Conservation (phyloP, 2,113 vertebrate species). For the Probosciger aterrimus region DNA sequence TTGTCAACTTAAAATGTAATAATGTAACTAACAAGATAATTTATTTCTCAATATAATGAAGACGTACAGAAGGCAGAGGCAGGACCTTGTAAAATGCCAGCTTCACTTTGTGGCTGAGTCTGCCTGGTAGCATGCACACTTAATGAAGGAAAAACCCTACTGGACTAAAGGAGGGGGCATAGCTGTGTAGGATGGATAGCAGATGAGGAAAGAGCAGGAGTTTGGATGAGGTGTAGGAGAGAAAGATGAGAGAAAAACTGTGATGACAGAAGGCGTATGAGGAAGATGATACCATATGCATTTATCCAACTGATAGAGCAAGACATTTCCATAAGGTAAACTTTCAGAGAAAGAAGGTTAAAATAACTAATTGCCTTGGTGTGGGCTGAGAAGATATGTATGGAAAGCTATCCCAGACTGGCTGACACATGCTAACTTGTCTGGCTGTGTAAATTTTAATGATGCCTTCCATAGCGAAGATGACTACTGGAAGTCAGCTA, state of each 20-base stretch:
- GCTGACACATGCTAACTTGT: conserved; percentile 28
- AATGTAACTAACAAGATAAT: conserved; percentile 58
- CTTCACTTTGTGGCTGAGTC: neutral
- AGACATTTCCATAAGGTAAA: conserved; percentile 45
- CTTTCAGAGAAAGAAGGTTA: conserved; percentile 39
- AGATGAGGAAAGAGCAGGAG: neutral
- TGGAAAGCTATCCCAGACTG: conserved; percentile 19
- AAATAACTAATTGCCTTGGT: conserved; percentile 50
- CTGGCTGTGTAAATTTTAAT: conserved; percentile 5
- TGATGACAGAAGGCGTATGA: conserved; percentile 28
- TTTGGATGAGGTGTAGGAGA: neutral
- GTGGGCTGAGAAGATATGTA: conserved; percentile 2
- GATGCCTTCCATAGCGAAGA: neutral
- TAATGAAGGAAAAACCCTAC: neutral
- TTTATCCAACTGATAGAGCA: conserved; percentile 9
- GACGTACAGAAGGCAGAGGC: conserved; percentile 33
- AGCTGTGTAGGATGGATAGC: neutral
- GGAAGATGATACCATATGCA: neutral
- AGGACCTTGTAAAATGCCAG: conserved; percentile 32
- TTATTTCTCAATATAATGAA: conserved; percentile 51
- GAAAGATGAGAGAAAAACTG: conserved; percentile 27
- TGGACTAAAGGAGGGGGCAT: neutral
- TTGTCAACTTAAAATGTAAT: conserved; percentile 65
- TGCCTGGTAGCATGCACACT: neutral
- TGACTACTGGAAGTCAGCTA: neutral